Conservation (phyloP, 2,797 vertebrate genomes). For the Takifugu ocellatus region DNA sequence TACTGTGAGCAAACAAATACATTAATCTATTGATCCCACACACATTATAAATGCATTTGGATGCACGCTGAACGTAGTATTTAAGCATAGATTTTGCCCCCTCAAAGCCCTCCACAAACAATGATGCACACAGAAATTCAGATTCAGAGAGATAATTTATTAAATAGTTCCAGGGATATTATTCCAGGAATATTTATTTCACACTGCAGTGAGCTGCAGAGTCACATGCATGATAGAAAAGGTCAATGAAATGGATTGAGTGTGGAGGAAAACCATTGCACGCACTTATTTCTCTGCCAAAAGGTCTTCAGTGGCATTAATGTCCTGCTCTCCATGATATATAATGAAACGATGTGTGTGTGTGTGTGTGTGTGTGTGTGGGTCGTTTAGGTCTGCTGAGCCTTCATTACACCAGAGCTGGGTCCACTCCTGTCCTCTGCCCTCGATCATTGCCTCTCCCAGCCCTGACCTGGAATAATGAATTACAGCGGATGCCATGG, state of each 20-base stretch:
- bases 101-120: conserved; percentile 11
- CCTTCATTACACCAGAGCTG: conserved; percentile 73
- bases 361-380: conserved; percentile 26
- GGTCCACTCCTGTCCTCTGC: conserved; percentile 70
- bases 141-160: conserved; percentile 49
- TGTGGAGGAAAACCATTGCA: conserved; percentile 63
- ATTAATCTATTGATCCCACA: conserved; percentile 1
- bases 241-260: conserved; percentile 72
- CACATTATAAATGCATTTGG: conserved; percentile 2
- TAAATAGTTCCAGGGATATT: conserved; percentile 50
- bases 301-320: conserved; percentile 72
- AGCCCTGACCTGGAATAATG: conserved; percentile 71
- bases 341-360: conserved; percentile 59
- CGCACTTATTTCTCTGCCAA: conserved; percentile 66
- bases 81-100: conserved; percentile 6
- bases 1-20: background rate
- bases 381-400: conserved; percentile 71
- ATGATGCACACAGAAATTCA: conserved; percentile 28
- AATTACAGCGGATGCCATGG: conserved; percentile 71
- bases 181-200: conserved; percentile 64
- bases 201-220: conserved; percentile 45
- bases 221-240: conserved; percentile 71
- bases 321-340: conserved; percentile 61
- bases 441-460: conserved; percentile 68
- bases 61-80: background rate